These are phyloP conservation scores for Chaetura pelagica DNA, from an alignment of 2,113 vertebrate species.

Conservation along the genomic window DNA sequence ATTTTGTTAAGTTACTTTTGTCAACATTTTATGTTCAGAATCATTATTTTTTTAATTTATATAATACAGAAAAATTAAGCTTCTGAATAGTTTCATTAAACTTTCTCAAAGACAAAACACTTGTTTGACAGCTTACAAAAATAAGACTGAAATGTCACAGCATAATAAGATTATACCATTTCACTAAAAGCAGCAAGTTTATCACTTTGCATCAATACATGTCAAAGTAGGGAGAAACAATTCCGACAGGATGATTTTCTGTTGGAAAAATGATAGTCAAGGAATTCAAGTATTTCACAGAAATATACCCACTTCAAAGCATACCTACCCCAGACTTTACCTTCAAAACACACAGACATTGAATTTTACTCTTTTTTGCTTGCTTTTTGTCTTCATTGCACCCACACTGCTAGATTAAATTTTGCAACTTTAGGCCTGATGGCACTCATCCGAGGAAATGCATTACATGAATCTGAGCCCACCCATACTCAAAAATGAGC, in stretches of 20 bases:
- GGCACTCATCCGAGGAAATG: neutral
- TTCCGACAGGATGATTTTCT: neutral
- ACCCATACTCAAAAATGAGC: accelerated
- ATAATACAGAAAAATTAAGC: neutral
- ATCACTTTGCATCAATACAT: neutral
- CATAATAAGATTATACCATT: neutral
- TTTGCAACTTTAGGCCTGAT: neutral
- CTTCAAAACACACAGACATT: neutral
- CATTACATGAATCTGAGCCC: accelerated
- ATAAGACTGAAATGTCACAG: neutral
- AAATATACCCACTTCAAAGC: neutral
- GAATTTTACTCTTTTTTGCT: neutral
- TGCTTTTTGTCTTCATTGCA: neutral
- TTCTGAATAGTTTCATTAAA: neutral
- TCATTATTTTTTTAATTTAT: neutral
- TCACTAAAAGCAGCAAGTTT: neutral
- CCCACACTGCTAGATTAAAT: neutral
- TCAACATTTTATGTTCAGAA: neutral
- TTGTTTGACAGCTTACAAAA: neutral
- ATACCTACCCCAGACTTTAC: neutral
- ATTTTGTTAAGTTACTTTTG: neutral
- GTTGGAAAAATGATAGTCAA: neutral
- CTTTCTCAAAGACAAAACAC: neutral
- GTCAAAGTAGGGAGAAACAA: neutral
- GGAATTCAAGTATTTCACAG: neutral